Conservation (phyloP, 2,888 invertebrate genomes). For the Andrena marginata region DNA sequence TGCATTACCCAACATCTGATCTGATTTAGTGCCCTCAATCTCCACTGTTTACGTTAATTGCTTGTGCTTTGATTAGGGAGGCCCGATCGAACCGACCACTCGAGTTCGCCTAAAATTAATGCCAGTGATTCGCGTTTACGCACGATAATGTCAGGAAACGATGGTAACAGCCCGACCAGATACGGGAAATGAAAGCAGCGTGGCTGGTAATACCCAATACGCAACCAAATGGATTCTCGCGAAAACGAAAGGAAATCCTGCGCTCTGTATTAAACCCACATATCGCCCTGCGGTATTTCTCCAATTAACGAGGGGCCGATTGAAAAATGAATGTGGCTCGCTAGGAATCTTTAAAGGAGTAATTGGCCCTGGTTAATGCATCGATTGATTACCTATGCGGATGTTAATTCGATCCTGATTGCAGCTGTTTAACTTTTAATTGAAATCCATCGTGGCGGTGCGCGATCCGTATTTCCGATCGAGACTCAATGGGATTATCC, state of each 20-base stretch:
- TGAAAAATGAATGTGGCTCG: conserved; percentile 26
- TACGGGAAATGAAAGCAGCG: conserved; percentile 25
- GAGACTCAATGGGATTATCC: conserved; percentile 45
- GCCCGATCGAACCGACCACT: conserved; percentile 57
- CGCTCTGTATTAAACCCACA: conserved; percentile 11
- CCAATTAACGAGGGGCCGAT: conserved; percentile 1
- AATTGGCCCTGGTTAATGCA: conserved; percentile 36
- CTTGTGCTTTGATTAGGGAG: conserved; percentile 67
- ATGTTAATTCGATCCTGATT: conserved; percentile 65
- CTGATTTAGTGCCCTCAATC: conserved; percentile 73
- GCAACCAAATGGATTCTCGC: background rate
- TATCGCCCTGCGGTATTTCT: background rate
- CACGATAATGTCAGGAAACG: conserved; percentile 46
- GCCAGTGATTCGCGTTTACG: conserved; percentile 51
- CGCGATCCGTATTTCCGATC: conserved; percentile 57
- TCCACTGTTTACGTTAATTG: conserved; percentile 73
- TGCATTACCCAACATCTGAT: conserved; percentile 65
- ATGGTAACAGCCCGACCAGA: conserved; percentile 13
- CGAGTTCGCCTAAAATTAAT: conserved; percentile 62
- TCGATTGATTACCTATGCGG: conserved; percentile 60
- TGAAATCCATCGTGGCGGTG: conserved; percentile 48
- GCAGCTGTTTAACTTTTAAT: conserved; percentile 72
- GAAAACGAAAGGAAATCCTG: background rate
- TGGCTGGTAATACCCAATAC: background rate
- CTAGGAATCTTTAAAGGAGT: background rate